Percentiles rank a stretch among this genome's conserved stretches.
Conservation (phyloP, 2,797 vertebrate species). For the Sphenodon punctatus region DNA sequence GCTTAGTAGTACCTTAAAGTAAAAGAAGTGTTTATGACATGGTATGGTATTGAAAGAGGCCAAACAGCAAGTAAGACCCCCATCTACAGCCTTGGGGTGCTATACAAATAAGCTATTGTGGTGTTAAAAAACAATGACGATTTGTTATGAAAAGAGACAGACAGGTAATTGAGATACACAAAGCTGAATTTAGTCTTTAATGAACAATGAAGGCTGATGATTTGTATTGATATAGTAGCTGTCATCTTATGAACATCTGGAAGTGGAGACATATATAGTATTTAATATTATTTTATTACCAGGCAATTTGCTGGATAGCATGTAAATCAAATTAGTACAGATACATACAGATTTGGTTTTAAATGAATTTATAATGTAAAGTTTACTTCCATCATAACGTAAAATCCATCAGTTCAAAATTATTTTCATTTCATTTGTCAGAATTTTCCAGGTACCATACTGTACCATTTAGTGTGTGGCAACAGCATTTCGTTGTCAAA, state of each 20-base stretch:
- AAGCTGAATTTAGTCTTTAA: not conserved
- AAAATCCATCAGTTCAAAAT: not conserved
- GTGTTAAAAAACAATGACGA: not conserved
- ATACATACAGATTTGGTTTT: not conserved
- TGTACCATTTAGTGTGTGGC: not conserved
- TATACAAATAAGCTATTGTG: not conserved
- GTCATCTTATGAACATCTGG: not conserved
- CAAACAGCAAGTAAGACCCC: too few relatives aligned
- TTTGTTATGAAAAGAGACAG: not conserved
- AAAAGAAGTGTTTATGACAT: too few relatives aligned
- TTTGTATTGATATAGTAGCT: not conserved
- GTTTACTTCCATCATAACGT: not conserved
- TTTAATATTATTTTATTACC: not conserved
- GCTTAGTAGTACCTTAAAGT: not conserved
- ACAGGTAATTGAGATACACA: not conserved
- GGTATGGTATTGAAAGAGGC: too few relatives aligned
- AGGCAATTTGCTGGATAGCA: not conserved
- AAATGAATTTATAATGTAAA: not conserved
- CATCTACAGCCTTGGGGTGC: too few relatives aligned
- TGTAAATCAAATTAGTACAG: not conserved
- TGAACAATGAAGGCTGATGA: not conserved
- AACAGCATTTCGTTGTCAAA: fast-evolving
- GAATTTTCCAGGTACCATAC: not conserved
- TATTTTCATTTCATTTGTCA: not conserved
- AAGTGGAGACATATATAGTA: not conserved